Base-by-base conservation (phyloP, 1,140 invertebrate genomes). In the Apis cerana region DNA sequence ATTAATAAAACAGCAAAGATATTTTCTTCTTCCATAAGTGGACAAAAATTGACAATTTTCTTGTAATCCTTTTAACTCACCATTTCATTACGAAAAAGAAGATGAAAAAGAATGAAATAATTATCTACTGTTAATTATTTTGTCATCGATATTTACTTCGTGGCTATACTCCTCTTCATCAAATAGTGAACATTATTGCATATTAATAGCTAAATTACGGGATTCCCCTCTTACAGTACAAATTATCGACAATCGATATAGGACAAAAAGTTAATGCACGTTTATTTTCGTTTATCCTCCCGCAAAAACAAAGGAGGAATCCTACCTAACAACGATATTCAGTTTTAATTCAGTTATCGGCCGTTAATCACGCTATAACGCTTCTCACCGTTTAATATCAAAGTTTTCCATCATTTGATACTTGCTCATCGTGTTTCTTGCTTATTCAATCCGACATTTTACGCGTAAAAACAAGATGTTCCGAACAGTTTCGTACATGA, bases 401-500 rank as follows among this genome's bases (percentile, higher is more conserved):
- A 58, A 23, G 33, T 50, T 43, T 13, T 27, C 27, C 21, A 48
- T 70, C 50, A 27, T 59, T 50, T 50, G n/a, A 59, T 52, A 54
- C 17, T 27, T 19, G 15, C 7, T 43, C 11, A n/a, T 50, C 54
- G 50, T 70, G 33, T 69, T 70, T 50, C 27, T 48, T 59, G 65
- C 48, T 78, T 56, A 21, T 59, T 59, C 75, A 27, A 69, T 69
- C 21, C 19, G 65, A 70, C 54, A 5, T 68, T 50, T 70, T 9
- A 0, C 13, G 2, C n/a, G 33, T 58, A 70, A 59, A 58, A 70
- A 52, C 69, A 64, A 43, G 17, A n/a, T 13, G 43, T 43, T 43
- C 21, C 13, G n/a, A 61, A 13, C n/a, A 21, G 48, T 11, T 52
- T 50, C 13, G 52, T 50, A 54, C 33, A 80, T 72, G 50, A 59